A percentile compares a stretch with the other conserved stretches of the same genome.
Evolutionary conservation across 2,797 vertebrate genomes (phyloP).

Genomic region (Pipistrellus nathusii): DNA sequence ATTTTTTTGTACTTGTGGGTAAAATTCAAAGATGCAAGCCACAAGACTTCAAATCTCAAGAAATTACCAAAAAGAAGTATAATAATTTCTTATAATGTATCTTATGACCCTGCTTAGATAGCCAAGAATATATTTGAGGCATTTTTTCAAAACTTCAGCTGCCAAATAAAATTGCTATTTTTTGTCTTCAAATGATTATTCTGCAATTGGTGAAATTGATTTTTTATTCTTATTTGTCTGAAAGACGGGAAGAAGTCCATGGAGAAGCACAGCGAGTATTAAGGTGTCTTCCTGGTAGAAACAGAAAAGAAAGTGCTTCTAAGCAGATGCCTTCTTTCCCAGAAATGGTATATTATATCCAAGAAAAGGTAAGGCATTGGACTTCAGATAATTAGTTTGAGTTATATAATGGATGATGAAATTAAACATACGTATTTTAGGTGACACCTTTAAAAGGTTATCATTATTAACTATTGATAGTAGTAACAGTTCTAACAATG

Average conservation of each 20-base stretch:
- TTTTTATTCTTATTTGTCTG: constrained; percentile 70
- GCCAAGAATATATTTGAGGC: constrained; percentile 30
- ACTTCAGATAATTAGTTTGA: constrained; percentile 47
- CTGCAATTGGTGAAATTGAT: constrained; percentile 29
- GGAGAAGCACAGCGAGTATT: constrained; percentile 95
- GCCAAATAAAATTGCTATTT: constrained; percentile 1
- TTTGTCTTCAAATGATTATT: constrained; percentile 51
- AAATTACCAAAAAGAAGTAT: constrained; percentile 6
- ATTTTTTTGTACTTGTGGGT: not conserved
- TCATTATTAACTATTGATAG: constrained; percentile 21
- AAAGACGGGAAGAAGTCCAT: constrained; percentile 96
- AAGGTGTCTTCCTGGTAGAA: constrained; percentile 90
- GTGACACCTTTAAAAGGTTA: constrained; percentile 57
- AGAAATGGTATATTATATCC: constrained; percentile 97
- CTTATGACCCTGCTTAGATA: constrained; percentile 28
- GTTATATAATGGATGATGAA: not conserved
- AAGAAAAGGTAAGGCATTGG: constrained; percentile 93
- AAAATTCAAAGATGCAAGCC: not conserved
- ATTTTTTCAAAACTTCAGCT: constrained; percentile 34
- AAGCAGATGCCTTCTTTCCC: constrained; percentile 97
- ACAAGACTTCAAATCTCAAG: not conserved
- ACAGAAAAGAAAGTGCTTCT: constrained; percentile 91
- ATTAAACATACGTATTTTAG: constrained; percentile 36
- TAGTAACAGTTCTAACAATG: constrained; percentile 16
- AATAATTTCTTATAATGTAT: constrained; percentile 55